These are phyloP conservation scores for Pristionchus exspectatus DNA, from an alignment of 2,888 invertebrate genomes.

Conservation along the genomic window DNA sequence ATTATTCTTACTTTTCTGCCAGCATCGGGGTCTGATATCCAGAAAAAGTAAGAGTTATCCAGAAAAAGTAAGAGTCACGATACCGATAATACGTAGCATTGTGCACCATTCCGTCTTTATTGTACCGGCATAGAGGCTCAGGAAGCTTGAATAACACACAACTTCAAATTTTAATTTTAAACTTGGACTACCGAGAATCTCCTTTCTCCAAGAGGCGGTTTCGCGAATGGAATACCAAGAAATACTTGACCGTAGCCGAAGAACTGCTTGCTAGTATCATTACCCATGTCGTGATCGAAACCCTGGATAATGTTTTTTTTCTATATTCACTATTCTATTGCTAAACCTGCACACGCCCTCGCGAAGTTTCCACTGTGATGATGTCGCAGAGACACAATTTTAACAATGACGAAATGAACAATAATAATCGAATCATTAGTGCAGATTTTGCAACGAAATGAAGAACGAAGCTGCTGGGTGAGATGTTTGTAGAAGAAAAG, in stretches of 20 bases:
- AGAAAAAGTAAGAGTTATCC: not conserved
- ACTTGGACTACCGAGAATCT: not conserved
- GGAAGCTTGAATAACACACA: not conserved
- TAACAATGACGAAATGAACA: not conserved
- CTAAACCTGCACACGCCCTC: not conserved
- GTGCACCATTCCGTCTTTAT: not conserved
- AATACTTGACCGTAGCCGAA: slow-evolving; percentile 30
- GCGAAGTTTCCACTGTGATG: not conserved
- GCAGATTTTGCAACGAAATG: too few relatives aligned
- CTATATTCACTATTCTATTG: not conserved
- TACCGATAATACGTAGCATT: not conserved
- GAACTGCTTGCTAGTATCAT: not conserved
- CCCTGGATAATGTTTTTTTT: not conserved
- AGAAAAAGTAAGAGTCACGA: not conserved
- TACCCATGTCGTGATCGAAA: not conserved
- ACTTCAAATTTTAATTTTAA: not conserved
- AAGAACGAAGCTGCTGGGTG: too few relatives aligned
- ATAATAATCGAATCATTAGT: not conserved
- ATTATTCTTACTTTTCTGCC: not conserved
- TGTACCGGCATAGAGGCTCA: not conserved
- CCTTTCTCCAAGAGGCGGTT: not conserved
- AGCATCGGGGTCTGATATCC: slow-evolving; percentile 36
- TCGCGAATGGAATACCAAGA: slow-evolving; percentile 5
- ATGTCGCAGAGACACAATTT: not conserved
- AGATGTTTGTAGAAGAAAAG: too few relatives aligned